Base-by-base conservation (phyloP, 1,140 invertebrate species). In the Sinella curviseta region DNA sequence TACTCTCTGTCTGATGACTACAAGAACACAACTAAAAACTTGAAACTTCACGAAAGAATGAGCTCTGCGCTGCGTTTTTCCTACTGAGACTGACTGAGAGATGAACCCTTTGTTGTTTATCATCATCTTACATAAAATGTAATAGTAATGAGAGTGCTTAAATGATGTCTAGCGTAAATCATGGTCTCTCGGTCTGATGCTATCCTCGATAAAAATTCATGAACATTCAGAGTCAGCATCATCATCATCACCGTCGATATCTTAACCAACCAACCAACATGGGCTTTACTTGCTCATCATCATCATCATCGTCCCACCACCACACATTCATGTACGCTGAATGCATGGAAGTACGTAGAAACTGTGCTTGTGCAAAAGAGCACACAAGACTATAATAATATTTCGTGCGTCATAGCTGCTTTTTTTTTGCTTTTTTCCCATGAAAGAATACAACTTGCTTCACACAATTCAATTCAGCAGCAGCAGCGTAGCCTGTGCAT, bases 141-240 rank as follows among this genome's bases (percentile, higher is more conserved):
- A 65, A 65, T 65, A 48, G 39, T 48, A 26, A 60, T 60, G 12
- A 14, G 8, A 60, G 31, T 14, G 65, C 65, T 14, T 70, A 17
- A 70, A 70, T 70, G 65, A 70, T 70, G 65, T 70, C 65, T 70
- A 70, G 65, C 65, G 65, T 70, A 70, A 70, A 70, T 70, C 65
- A 70, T 70, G 65, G 65, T 70, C 65, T 70, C 65, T 65, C 26
- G 57, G 57, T 65, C 57, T 70, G 65, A 70, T 70, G 65, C 65
- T 70, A 70, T 70, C 65, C 65, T 70, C 65, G 65, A 70, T 70
- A 70, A 70, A 48, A 70, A 70, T 70, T 70, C 65, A 70, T 70
- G 65, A 70, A 70, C 65, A 70, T 70, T 33, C 65, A 30, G 24
- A 8, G 31, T 12, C 65, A 70, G 26, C 26, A 70, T 60, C 39